Conservation (phyloP, 2,888 invertebrate species). For the Phortica okadai region DNA sequence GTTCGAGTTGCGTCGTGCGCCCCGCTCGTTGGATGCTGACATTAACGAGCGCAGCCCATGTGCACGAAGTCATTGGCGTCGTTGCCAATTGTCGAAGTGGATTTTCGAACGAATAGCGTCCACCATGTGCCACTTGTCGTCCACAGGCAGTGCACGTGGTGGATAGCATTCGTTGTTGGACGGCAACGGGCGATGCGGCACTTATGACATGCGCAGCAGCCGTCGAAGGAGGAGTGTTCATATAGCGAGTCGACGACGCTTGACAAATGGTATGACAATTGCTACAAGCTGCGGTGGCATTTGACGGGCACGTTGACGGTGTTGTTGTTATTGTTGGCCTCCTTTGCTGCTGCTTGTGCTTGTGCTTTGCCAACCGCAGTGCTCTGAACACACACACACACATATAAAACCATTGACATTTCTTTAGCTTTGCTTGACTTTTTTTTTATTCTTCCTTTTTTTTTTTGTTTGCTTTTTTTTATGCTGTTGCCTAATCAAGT, state of each 20-base stretch:
- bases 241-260: slow-evolving; percentile 54
- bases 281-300: slow-evolving; percentile 72
- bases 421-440: not conserved
- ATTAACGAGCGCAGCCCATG: slow-evolving; percentile 41
- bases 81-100: slow-evolving; percentile 72
- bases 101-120: slow-evolving; percentile 65
- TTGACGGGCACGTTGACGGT: slow-evolving; percentile 56
- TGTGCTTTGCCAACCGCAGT: slow-evolving; percentile 27
- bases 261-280: slow-evolving; percentile 76
- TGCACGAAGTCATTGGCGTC: slow-evolving; percentile 41
- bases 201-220: slow-evolving; percentile 66
- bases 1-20: slow-evolving; percentile 46
- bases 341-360: not conserved
- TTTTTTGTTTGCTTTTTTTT: not conserved
- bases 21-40: slow-evolving; percentile 56
- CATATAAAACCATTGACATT: slow-evolving; percentile 30
- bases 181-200: slow-evolving; percentile 23
- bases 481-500: slow-evolving; percentile 50
- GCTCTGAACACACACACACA: slow-evolving; percentile 20
- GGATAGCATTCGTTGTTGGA: slow-evolving; percentile 53
- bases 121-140: slow-evolving; percentile 67
- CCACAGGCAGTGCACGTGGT: slow-evolving; percentile 65
- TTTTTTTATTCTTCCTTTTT: slow-evolving; percentile 19
- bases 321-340: slow-evolving; percentile 46
- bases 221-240: slow-evolving; percentile 72